Conservation (phyloP, 1,140 invertebrate species). For the Pseudomyrmex gracilis region DNA sequence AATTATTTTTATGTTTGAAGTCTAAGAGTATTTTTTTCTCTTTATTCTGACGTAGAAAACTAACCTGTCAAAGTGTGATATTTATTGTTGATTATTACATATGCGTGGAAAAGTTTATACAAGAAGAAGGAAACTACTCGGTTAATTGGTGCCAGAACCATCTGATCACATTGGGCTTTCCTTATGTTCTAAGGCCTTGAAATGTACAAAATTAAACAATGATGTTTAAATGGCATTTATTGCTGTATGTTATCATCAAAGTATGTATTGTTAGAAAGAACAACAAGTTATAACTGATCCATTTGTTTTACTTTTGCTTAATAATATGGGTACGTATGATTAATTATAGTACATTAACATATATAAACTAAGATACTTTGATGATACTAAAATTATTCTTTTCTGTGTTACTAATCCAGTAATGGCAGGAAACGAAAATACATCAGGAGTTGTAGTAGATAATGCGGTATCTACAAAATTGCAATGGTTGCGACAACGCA, state of each 20-base stretch:
- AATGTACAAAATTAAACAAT: neutral
- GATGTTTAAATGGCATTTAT: neutral
- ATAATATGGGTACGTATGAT: constrained; percentile 69
- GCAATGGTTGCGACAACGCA: constrained; percentile 83
- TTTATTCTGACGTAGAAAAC: no score
- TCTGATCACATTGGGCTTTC: no score
- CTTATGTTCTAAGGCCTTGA: no score
- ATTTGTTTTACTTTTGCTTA: constrained; percentile 37
- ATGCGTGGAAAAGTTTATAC: neutral
- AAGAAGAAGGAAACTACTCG: neutral
- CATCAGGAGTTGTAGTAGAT: constrained; percentile 77
- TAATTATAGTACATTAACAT: neutral
- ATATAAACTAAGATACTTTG: neutral
- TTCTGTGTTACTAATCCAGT: constrained; percentile 65
- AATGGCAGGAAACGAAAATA: constrained; percentile 83
- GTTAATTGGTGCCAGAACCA: neutral
- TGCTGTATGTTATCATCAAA: neutral
- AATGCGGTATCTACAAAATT: constrained; percentile 79
- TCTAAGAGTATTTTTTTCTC: no score
- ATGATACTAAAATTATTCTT: neutral
- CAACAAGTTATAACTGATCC: constrained; percentile 48
- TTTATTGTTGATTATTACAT: no score
- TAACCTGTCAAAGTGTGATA: no score
- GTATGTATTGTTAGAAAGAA: constrained; percentile 1
- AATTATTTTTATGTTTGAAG: no score